Percentiles rank a stretch among this genome's conserved stretches.
These are phyloP conservation scores for Choristoneura rosaceana DNA, from an alignment of 2,888 invertebrate genomes.

Conservation along the genomic window DNA sequence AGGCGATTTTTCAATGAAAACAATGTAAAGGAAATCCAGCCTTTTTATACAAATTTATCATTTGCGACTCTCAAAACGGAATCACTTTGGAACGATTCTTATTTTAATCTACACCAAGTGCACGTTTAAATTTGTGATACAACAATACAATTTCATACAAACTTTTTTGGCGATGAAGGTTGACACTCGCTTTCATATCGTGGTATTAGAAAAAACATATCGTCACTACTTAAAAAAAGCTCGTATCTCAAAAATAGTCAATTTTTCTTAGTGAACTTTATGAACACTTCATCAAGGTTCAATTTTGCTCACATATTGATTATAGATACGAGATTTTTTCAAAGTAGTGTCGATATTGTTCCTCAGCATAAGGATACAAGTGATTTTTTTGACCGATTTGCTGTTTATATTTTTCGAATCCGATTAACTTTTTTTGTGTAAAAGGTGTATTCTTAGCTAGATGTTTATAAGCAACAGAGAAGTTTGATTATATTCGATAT, in stretches of 20 bases:
- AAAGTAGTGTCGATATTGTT: no score
- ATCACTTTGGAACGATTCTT: neutral
- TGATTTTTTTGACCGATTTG: conserved; percentile 46
- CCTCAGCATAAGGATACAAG: conserved; percentile 53
- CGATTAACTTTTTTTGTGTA: conserved; percentile 17
- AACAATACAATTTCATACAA: conserved; percentile 45
- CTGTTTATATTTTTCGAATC: conserved; percentile 33
- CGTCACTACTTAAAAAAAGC: no score
- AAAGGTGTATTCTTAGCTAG: neutral
- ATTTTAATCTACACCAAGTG: neutral
- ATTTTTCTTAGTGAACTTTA: no score
- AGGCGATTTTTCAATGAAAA: neutral
- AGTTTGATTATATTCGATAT: no score
- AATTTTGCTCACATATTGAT: no score
- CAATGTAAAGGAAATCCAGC: conserved; percentile 34
- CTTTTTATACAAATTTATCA: conserved; percentile 9
- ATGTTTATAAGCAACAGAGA: neutral
- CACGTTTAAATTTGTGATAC: conserved; percentile 8
- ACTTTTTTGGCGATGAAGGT: conserved; percentile 48
- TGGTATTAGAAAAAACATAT: conserved; percentile 60
- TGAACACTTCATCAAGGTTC: no score
- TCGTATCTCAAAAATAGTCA: no score
- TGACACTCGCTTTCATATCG: conserved; percentile 61
- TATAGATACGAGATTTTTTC: no score
- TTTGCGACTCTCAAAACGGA: neutral